Conservation (phyloP, 1,140 invertebrate species). For the Solenopsis invicta region DNA sequence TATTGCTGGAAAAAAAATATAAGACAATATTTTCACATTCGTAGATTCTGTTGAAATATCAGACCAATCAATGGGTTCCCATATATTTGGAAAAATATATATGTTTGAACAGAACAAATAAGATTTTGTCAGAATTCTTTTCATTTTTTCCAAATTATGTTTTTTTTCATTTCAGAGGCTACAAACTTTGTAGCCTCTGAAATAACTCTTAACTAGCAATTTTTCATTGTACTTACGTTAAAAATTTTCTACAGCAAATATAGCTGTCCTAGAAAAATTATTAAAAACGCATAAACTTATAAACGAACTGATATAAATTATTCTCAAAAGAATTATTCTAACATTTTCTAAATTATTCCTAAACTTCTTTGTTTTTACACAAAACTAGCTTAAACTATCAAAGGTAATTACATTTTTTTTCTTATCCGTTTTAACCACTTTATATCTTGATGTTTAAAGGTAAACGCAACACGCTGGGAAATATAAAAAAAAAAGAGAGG, state of each 20-base stretch:
- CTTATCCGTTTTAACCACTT: slow-evolving; percentile 22
- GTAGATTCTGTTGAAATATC: background rate
- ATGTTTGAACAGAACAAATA: slow-evolving; percentile 9
- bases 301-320: background rate
- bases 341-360: background rate
- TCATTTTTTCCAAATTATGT: background rate
- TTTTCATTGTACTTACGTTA: background rate
- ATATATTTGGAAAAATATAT: background rate
- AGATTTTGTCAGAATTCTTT: background rate
- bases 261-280: background rate
- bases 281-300: background rate
- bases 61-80: background rate
- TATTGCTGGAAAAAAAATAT: background rate
- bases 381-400: background rate
- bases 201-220: background rate
- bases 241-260: background rate
- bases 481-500: slow-evolving; percentile 5
- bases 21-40: background rate
- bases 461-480: slow-evolving; percentile 3
- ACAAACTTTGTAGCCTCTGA: background rate
- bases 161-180: background rate
- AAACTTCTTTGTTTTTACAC: background rate
- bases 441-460: slow-evolving; percentile 28
- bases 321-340: background rate
- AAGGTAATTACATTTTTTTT: slow-evolving; percentile 25